These are phyloP conservation scores for Apaloderma vittatum DNA, from an alignment of 2,113 vertebrate species.

Conservation along the genomic window DNA sequence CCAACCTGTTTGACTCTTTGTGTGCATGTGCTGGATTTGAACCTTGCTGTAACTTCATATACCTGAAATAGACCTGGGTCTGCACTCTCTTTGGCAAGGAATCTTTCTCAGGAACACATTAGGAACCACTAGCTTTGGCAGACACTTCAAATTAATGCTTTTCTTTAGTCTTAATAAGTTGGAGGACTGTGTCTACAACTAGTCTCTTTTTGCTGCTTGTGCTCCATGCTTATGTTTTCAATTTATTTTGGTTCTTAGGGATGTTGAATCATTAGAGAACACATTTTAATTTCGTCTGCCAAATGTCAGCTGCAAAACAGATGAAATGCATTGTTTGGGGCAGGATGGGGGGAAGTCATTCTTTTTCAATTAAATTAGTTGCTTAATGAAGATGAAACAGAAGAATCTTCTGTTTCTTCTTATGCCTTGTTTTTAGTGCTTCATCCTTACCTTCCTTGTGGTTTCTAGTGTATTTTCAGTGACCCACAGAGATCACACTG, in stretches of 20 bases:
- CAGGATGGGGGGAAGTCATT: background rate
- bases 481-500: background rate
- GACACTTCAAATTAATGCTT: background rate
- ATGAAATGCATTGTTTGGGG: conserved; percentile 12
- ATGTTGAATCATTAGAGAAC: conserved; percentile 1
- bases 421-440: conserved; percentile 26
- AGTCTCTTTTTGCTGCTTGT: background rate
- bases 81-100: background rate
- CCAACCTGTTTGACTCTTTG: background rate
- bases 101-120: background rate
- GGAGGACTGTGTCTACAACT: background rate
- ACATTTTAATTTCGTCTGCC: conserved; percentile 1
- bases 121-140: background rate
- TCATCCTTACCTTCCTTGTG: background rate
- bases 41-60: background rate
- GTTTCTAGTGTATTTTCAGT: conserved; percentile 18
- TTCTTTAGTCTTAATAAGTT: background rate
- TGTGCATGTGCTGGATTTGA: background rate
- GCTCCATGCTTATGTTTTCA: conserved; percentile 16
- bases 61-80: background rate
- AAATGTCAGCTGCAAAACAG: conserved; percentile 35
- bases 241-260: conserved; percentile 36
- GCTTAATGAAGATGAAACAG: background rate
- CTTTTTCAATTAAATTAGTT: conserved; percentile 37
- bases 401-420: background rate